phyloP scores from a whole-genome alignment of 2,888 invertebrate genomes.

The Patella pellucida region DNA sequence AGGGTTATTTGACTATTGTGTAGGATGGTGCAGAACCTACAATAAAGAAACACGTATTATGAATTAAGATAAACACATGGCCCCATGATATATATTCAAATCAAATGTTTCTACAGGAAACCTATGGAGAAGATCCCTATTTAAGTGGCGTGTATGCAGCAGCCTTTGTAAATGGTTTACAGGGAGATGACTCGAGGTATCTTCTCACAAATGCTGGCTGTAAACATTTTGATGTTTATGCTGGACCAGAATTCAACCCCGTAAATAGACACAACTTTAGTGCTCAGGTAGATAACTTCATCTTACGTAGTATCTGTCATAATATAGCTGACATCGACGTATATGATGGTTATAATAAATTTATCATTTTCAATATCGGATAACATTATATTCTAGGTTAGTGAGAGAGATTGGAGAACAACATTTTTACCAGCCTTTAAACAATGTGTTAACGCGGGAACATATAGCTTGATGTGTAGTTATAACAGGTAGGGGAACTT shows the following conservation, averaged over 20 bases:
- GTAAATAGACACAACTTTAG: conserved; percentile 44
- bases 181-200: conserved; percentile 53
- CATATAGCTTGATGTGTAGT: conserved; percentile 68
- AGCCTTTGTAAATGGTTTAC: conserved; percentile 53
- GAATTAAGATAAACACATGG: too few species aligned
- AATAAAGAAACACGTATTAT: too few species aligned
- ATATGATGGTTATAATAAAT: too few species aligned
- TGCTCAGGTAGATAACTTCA: conserved; percentile 44
- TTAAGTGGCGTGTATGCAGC: conserved; percentile 47
- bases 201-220: conserved; percentile 57
- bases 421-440: conserved; percentile 66
- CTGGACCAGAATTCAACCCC: conserved; percentile 63
- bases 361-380: too few species aligned
- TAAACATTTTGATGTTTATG: conserved; percentile 64
- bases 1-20: too few species aligned
- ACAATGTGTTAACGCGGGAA: conserved; percentile 62
- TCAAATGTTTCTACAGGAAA: conserved; percentile 46
- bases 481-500: conserved; percentile 61
- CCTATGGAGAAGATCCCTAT: conserved; percentile 63
- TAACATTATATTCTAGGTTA: conserved; percentile 45
- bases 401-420: conserved; percentile 58
- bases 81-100: too few species aligned
- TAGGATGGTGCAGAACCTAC: too few species aligned
- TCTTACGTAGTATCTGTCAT: too few species aligned
- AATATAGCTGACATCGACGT: too few species aligned